Evolutionary conservation across 2,797 vertebrate species (phyloP), one percentile per base, ranked within the genome.

Genomic region (Fringilla coelebs): DNA sequence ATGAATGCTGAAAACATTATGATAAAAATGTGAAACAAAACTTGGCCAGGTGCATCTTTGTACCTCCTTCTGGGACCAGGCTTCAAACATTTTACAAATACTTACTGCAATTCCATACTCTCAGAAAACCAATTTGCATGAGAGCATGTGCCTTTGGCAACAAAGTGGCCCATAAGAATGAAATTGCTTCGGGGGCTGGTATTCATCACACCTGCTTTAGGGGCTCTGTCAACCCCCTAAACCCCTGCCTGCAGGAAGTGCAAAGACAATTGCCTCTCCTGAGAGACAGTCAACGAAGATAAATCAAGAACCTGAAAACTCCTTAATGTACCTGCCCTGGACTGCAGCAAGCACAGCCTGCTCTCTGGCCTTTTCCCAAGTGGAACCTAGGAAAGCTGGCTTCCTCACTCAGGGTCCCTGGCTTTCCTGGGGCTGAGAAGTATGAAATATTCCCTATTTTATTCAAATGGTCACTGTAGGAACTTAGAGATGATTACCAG

Each of bases 151-250:
- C 54, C 54, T 88, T 83, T 89, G 58, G 65, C 72, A 95, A 77
- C 32, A 72, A 62, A 85, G 71, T 25, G 65, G 62, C 58, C 79
- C 83, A 3, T 48, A 88, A 81, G 71, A 86, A 68, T 62, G 34
- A 68, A 88, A 94, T 55, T 62, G 77, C 70, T 94, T 83, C 75
- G 41, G 29, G 73, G 58, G 62, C 46, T 72, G 58, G 58, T 84
- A 88, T 83, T 91, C 77, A 84, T 72, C 62, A 78, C 86, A 86
- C 70, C 83, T 81, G 80, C 83, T 96, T 94, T 75, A 67, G 83
- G 90, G 73, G 73, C 86, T 86, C 58, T 62, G 63, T 40, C 58
- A 88, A n/a, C 3, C 22, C 77, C 70, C 66, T 41, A 84, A 90
- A 41, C 21, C 25, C 15, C 34, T 93, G 58, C 72, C 34, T 80